Base-by-base conservation (phyloP, 2,888 invertebrate genomes). In the Syrista parreyssii region DNA sequence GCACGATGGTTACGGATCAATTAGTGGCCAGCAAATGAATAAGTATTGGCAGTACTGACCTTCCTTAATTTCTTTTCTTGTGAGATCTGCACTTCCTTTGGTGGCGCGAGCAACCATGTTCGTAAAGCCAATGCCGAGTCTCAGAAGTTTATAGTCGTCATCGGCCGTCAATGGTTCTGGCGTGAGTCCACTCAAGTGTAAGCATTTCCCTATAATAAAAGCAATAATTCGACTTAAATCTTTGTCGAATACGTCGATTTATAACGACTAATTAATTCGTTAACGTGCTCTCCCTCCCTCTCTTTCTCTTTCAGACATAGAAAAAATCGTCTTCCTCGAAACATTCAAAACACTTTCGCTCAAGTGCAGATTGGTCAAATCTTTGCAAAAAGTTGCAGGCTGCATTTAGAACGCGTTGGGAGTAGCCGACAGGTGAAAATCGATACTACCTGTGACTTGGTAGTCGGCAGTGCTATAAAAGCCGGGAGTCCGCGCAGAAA, bases 61-160 rank as follows among this genome's bases (percentile, higher is more conserved):
- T 93, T 98, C 97, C 92, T 97, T 97, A 89, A 98, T 98, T 94
- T 98, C 98, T 91, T 97, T 96, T 85, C 97, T 94, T 79, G 97
- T 97, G 81, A 99, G 94, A 93, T 99, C 99, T 2, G 98, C 97
- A 88, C 98, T 98, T 84, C 98, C 98, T 92, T 98, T 97, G 1
- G 98, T 98, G 77, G 99, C 98, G 82, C 99, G 94, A 84, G 96
- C 94, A 82, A 99, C 98, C 96, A 99, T 98, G 92, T 99, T 99
- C 86, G 99, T 99, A 92, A 99, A 98, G 6, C 99, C 99, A 89
- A 99, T 98, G 80, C 99, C 98, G 91, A 96, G 96, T 92, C 98
- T 97, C 76, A 98, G 92, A 79, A 99, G 93, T 93, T 97, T 97
- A 90, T 96, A 97, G 92, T 99, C 99, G 92, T 99, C 98, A 89